Base-by-base conservation (phyloP, 2,888 invertebrate species). In the Sarcophaga rosellei region DNA sequence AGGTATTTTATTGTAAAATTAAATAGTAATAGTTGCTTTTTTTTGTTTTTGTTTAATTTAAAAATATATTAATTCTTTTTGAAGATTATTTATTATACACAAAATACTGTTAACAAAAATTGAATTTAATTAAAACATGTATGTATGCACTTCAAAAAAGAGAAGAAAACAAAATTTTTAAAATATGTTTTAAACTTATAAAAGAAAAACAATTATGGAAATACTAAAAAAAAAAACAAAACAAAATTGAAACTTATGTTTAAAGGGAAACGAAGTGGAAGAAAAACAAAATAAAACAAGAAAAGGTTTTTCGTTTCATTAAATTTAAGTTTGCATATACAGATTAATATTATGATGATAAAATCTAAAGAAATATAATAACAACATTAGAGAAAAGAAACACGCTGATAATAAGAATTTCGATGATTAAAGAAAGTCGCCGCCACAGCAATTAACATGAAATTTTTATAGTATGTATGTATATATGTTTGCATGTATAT, bases 101-200 rank as follows among this genome's bases (percentile, higher is more conserved):
- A 88, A 89, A 90, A 90, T 90, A 90, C 90, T 90, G 89, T 89
- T 89, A 86, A 84, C 84, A 89, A 88, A 45, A 83, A 85, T 66
- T 53, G 66, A 35, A 35, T 35, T 35, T 35, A 35, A 35, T 35
- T 8, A 35, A 68, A 62, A 77, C 66, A 82, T 65, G 3, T 20
- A 69, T 15, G 15, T 15, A 53, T 53, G 17, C 15, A 4, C 12
- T 61, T 25, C 84, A 88, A 84, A 88, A 88, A 84, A 86, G 80
- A 87, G 86, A 35, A 35, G 84, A 86, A 85, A 57, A 82, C 70
- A 35, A 77, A 77, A 84, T 53, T 80, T 45, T 73, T 20, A 65
- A 76, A 72, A 66, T 63, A 47, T 45, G 17, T 81, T 75, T 81
- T 75, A 20, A 72, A 25, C 61, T 74, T 76, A 83, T 25, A 59